These are phyloP conservation scores for Octomys mimax DNA, from an alignment of 2,797 vertebrate species.

Conservation along the genomic window DNA sequence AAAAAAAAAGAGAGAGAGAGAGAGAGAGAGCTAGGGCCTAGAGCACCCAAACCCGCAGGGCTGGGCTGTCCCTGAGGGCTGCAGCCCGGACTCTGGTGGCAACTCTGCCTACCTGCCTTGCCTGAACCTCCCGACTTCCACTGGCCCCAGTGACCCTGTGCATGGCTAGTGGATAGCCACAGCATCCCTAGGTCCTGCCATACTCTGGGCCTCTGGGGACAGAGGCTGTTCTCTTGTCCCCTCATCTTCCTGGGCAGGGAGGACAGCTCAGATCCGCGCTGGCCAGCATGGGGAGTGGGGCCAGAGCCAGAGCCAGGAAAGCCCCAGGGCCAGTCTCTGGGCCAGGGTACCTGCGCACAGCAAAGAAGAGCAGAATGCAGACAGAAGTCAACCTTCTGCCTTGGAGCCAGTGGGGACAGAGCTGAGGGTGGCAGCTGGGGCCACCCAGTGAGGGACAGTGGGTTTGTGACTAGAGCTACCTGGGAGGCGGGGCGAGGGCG, in stretches of 20 bases:
- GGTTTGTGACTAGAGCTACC: background rate
- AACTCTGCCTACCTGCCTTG: background rate
- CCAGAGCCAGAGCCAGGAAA: background rate
- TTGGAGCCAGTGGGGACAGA: too few species aligned
- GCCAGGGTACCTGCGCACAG: too few species aligned
- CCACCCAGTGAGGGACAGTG: background rate
- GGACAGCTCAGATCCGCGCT: too few species aligned
- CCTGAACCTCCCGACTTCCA: rapidly evolving
- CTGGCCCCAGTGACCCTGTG: background rate
- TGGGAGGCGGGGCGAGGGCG: too few species aligned
- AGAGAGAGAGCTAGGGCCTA: too few species aligned
- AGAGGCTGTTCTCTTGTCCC: background rate
- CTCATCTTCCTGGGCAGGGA: background rate
- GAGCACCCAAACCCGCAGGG: background rate
- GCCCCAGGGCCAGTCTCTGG: too few species aligned
- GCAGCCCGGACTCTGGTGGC: background rate
- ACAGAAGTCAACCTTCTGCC: too few species aligned
- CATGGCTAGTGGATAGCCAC: background rate
- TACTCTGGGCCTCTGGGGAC: background rate
- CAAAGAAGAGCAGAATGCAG: too few species aligned
- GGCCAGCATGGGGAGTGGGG: rapidly evolving
- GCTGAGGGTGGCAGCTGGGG: background rate
- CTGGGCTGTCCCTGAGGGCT: background rate
- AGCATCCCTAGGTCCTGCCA: background rate
- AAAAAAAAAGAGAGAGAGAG: too few species aligned